Base-by-base conservation (phyloP, 1,140 invertebrate species). In the Apolygus lucorum region DNA sequence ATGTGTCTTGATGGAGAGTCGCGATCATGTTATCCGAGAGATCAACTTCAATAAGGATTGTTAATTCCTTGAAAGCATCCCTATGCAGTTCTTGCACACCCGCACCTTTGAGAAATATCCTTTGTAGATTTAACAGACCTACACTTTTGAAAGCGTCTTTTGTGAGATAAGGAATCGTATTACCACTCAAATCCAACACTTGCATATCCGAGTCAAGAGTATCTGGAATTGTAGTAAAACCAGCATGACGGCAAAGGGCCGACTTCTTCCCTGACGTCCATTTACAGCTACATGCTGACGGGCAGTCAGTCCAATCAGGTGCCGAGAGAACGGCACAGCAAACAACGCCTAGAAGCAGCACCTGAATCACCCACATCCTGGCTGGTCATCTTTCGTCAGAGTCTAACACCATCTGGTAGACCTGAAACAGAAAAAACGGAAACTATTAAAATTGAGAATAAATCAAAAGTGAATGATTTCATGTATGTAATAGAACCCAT, bases 181-280 rank as follows among this genome's bases (percentile, higher is more conserved):
- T 95, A 28, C 88, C 86, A 52, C 88, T 88, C 1, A 95, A 79
- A 75, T 93, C 89, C 54, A 95, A 81, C 22, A 93, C 90, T 80
- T 95, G 92, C 74, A 93, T 90, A 71, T 92, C 91, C 0, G 88
- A 84, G 75, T 90, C 89, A 70, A 95, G 82, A 0, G 82, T 82
- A 17, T 83, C 83, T 22, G 91, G 91, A 26, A 93, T 82, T 68
- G 86, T 84, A 73, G 89, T 86, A 67, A 92, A 84, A 66, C 88
- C 87, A 26, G 88, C 86, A 69, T 88, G 86, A 68, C 86, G 85
- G 79, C 92, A 94, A 27, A 90, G 81, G 28, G 91, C 92, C 1
- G 90, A 91, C 75, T 92, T 92, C 79, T 93, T 93, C 27, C 91
- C 91, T 17, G 88, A 90, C 17, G 88, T 88, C 92, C 92, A 95